These are phyloP conservation scores for Dynastes grantii DNA, from an alignment of 2,888 invertebrate genomes.

Conservation along the genomic window DNA sequence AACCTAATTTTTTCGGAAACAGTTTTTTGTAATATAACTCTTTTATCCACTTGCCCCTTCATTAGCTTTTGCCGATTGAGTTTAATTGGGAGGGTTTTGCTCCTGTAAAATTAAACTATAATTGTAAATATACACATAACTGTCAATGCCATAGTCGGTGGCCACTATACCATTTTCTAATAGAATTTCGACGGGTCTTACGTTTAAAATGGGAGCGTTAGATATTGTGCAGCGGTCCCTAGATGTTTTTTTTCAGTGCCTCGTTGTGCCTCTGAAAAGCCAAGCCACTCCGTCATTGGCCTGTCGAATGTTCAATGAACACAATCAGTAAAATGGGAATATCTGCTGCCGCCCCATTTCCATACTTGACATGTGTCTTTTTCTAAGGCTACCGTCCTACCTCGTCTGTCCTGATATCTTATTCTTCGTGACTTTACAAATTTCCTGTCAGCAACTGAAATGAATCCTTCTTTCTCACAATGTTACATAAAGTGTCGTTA, in stretches of 20 bases:
- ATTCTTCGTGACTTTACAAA: slow-evolving; percentile 49
- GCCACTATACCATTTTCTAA: too few species aligned
- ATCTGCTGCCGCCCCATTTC: slow-evolving; percentile 65
- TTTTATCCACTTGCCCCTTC: too few species aligned
- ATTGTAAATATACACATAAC: too few species aligned
- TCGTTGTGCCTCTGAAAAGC: slow-evolving; percentile 52
- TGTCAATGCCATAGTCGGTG: too few species aligned
- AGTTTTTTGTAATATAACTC: too few species aligned
- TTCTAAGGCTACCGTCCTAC: slow-evolving; percentile 49
- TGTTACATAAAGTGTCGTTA: background rate
- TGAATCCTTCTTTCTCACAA: slow-evolving; percentile 3
- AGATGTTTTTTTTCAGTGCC: slow-evolving; percentile 50
- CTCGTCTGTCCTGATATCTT: slow-evolving; percentile 43
- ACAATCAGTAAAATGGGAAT: slow-evolving; percentile 70
- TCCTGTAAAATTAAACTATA: too few species aligned
- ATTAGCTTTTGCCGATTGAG: too few species aligned
- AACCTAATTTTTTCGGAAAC: too few species aligned
- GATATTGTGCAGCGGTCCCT: slow-evolving; percentile 37
- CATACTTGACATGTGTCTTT: slow-evolving; percentile 67
- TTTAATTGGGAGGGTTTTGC: too few species aligned
- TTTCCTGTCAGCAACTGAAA: slow-evolving; percentile 47
- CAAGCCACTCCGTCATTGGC: slow-evolving; percentile 69
- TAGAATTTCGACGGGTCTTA: background rate
- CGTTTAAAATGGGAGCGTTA: slow-evolving; percentile 11
- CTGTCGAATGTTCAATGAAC: slow-evolving; percentile 71